These are phyloP conservation scores for Pseudopleuronectes americanus DNA, from an alignment of 2,797 vertebrate genomes.

Conservation along the genomic window DNA sequence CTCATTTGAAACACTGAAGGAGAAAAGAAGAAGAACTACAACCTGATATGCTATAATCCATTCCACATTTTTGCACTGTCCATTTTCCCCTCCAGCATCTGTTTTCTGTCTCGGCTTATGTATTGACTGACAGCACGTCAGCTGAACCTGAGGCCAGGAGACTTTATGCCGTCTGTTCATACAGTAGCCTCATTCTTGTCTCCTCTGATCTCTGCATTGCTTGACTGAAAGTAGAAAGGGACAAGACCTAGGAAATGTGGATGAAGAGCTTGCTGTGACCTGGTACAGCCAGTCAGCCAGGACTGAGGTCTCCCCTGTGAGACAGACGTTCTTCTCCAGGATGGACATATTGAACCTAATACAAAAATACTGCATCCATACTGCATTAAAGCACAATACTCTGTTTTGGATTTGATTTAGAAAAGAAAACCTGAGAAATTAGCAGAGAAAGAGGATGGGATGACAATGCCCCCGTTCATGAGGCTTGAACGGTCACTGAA, in stretches of 20 bases:
- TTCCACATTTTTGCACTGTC: conserved; percentile 15
- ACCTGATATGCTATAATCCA: conserved; percentile 9
- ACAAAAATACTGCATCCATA: background rate
- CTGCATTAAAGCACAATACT: background rate
- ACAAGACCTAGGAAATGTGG: conserved; percentile 6
- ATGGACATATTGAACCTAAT: no score
- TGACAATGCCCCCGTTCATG: background rate
- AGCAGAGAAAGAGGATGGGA: background rate
- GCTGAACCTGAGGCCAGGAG: conserved; percentile 32
- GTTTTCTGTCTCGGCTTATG: conserved; percentile 58
- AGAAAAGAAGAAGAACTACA: background rate
- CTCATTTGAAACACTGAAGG: background rate
- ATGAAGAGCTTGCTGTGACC: background rate
- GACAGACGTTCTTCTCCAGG: no score
- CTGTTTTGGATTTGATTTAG: background rate
- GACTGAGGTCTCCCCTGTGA: no score
- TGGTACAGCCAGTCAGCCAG: no score
- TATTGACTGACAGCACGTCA: conserved; percentile 41
- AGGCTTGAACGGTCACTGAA: background rate
- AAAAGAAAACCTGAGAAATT: background rate
- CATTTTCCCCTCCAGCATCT: conserved; percentile 37
- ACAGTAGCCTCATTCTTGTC: conserved; percentile 43
- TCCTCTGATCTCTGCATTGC: conserved; percentile 32
- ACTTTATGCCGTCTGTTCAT: conserved; percentile 40
- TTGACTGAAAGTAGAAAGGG: conserved; percentile 18